Conservation (phyloP, 2,797 vertebrate genomes). For the Gastrophryne carolinensis region DNA sequence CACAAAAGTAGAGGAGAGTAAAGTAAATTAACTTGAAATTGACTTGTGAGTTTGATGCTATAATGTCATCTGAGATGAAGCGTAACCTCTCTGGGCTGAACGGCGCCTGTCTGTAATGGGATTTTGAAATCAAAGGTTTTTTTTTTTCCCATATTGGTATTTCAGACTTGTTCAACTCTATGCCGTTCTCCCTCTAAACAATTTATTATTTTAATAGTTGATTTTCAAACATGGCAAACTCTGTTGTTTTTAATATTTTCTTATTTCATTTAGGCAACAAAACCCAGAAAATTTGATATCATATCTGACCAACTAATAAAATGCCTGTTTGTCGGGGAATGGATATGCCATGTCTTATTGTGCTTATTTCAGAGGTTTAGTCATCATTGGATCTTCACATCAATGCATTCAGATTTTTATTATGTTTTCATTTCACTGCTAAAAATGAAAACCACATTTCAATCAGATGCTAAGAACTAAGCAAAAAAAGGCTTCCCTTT, state of each 20-base stretch:
- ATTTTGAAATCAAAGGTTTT: constrained; percentile 26
- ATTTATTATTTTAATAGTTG: constrained; percentile 45
- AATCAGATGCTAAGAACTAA: not conserved
- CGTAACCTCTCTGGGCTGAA: constrained; percentile 35
- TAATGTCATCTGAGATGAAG: constrained; percentile 35
- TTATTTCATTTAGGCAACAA: constrained; percentile 1
- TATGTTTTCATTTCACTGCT: not conserved
- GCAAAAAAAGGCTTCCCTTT: not conserved
- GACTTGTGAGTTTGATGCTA: constrained; percentile 15
- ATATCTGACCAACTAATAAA: constrained; percentile 12
- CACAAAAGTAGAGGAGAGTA: constrained; percentile 38
- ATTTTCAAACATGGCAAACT: constrained; percentile 30
- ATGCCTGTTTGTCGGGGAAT: not conserved
- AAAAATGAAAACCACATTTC: constrained; percentile 7
- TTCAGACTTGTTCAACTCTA: constrained; percentile 17
- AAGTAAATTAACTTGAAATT: constrained; percentile 26
- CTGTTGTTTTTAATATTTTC: constrained; percentile 23
- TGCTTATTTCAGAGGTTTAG: constrained; percentile 6
- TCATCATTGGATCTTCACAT: not conserved
- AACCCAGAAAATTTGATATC: not conserved
- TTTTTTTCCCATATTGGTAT: constrained; percentile 33
- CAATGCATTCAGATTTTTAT: not conserved
- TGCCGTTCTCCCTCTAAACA: constrained; percentile 38
- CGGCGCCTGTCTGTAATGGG: constrained; percentile 24
- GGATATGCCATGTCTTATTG: not conserved